Percentiles rank a stretch among this genome's conserved stretches.
phyloP scores from a whole-genome alignment of 1,140 invertebrate species.

The Drosophila nannoptera region DNA sequence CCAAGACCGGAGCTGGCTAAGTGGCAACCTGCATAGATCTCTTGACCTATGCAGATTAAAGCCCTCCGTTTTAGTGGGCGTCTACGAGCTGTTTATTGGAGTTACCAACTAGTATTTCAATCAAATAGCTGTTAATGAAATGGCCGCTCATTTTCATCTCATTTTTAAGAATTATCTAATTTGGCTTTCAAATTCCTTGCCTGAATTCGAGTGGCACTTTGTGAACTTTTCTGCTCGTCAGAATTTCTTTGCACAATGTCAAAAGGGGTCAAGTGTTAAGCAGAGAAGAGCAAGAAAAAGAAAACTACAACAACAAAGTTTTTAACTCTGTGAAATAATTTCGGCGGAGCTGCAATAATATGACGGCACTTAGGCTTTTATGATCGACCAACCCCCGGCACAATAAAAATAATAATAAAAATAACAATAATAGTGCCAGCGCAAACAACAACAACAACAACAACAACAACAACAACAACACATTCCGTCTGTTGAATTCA shows the following conservation, averaged over 20 bases:
- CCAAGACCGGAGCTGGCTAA: conserved; percentile 32
- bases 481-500: conserved; percentile 59
- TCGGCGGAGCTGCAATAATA: conserved; percentile 4
- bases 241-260: conserved; percentile 42
- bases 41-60: conserved; percentile 17
- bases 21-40: too few species aligned
- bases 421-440: conserved; percentile 23
- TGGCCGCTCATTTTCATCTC: too few species aligned
- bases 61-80: conserved; percentile 38
- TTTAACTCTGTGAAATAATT: conserved; percentile 2
- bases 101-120: too few species aligned
- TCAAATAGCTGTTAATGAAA: too few species aligned
- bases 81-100: conserved; percentile 7
- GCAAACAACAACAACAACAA: conserved; percentile 39
- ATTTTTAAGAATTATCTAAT: too few species aligned
- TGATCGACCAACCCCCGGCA: conserved; percentile 37
- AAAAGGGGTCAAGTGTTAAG: conserved; percentile 30
- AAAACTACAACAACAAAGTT: neutral
- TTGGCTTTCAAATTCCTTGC: too few species aligned
- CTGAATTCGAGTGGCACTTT: neutral
- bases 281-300: neutral
- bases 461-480: conserved; percentile 20
- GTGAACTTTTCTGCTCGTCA: conserved; percentile 24
- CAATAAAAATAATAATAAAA: conserved; percentile 42
- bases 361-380: conserved; percentile 49